phyloP scores from a whole-genome alignment of 2,888 invertebrate species.

The Nysson spinosus region DNA sequence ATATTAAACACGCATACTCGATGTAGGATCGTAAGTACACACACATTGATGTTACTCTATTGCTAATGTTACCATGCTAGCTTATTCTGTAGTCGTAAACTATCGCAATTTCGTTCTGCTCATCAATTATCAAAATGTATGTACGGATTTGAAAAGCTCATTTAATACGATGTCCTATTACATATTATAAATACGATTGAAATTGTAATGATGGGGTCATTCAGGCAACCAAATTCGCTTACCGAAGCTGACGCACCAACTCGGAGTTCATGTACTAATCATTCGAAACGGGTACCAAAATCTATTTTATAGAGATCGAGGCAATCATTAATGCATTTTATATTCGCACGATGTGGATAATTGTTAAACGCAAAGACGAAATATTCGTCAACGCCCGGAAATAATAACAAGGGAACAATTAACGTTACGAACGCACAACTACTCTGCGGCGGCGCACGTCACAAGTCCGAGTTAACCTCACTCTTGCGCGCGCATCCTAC shows the following conservation, averaged over 20 bases:
- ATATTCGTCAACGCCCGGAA: conserved; percentile 35
- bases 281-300: conserved; percentile 3
- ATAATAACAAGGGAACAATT: conserved; percentile 49
- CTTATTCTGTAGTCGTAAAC: no score
- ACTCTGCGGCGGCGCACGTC: conserved; percentile 50
- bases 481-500: conserved; percentile 62
- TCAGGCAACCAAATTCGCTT: conserved; percentile 23
- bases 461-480: conserved; percentile 59
- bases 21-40: no score
- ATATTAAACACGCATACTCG: no score
- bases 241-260: conserved; percentile 37
- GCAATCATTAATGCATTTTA: conserved; percentile 5
- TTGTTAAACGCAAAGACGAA: conserved; percentile 2
- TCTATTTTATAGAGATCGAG: not conserved
- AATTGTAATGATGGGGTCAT: not conserved
- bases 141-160: not conserved
- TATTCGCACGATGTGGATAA: not conserved
- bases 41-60: no score
- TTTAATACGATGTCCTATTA: not conserved
- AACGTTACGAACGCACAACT: conserved; percentile 60
- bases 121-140: no score
- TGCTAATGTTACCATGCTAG: no score
- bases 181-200: not conserved
- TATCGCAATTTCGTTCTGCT: no score
- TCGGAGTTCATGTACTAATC: conserved; percentile 28